These are phyloP conservation scores for Aspidiotus rigidus DNA, from an alignment of 2,888 invertebrate species.

Conservation along the genomic window DNA sequence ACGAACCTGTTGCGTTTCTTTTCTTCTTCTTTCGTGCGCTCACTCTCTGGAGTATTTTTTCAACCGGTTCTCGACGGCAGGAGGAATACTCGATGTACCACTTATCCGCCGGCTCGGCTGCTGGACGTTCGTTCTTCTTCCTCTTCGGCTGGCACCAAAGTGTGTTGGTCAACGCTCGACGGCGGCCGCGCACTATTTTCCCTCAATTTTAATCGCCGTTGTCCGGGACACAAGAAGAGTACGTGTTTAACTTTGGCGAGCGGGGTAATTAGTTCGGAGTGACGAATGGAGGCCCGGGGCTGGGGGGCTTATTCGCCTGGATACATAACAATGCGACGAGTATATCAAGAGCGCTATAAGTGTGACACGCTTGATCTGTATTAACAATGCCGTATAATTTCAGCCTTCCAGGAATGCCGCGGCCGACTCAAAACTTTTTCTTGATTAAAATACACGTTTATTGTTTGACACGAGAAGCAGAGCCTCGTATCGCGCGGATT, in stretches of 20 bases:
- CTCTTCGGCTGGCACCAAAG: background rate
- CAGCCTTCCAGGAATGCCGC: no score
- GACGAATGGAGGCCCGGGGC: background rate
- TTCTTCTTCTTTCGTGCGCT: slow-evolving; percentile 17
- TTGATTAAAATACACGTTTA: no score
- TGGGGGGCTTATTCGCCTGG: no score
- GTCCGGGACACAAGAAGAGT: background rate
- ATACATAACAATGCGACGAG: no score
- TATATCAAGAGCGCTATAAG: no score
- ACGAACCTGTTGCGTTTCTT: slow-evolving; percentile 29
- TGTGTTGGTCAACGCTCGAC: background rate
- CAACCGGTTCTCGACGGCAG: slow-evolving; percentile 19
- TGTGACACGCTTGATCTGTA: no score
- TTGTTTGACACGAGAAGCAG: no score
- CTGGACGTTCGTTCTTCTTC: background rate
- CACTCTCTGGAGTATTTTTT: background rate
- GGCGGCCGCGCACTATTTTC: background rate
- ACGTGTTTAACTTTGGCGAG: slow-evolving; percentile 1
- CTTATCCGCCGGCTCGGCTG: background rate
- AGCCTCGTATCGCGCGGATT: no score
- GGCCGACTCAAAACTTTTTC: no score
- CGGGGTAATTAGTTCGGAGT: background rate
- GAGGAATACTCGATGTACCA: slow-evolving; percentile 18
- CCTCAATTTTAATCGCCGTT: background rate
- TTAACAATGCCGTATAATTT: no score